A percentile compares a stretch with the other conserved stretches of the same genome.
Conservation (phyloP, 2,797 vertebrate species). For the Alectoris magna region DNA sequence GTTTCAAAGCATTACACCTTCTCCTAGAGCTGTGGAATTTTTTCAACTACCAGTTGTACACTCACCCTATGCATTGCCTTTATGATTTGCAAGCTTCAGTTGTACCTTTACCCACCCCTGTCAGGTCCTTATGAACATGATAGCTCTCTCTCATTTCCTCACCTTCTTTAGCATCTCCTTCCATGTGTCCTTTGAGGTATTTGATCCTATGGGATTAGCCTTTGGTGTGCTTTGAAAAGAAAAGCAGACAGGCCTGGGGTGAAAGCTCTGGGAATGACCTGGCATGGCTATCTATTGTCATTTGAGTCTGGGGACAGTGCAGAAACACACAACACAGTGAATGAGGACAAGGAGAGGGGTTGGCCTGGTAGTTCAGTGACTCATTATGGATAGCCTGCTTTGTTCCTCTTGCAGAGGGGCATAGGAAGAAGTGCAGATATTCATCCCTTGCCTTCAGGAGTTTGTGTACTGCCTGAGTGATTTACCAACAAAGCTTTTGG, state of each 20-base stretch:
- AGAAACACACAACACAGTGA: neutral
- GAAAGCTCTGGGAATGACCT: neutral
- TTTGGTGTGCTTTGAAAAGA: neutral
- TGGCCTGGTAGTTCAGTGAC: neutral
- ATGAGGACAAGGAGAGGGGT: neutral
- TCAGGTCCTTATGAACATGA: neutral
- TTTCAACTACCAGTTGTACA: neutral
- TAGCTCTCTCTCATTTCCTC: neutral
- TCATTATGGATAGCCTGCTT: neutral
- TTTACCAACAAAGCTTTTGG: neutral
- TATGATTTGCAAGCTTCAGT: neutral
- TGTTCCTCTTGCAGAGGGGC: neutral
- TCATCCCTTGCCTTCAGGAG: fast-evolving
- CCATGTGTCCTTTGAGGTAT: fast-evolving
- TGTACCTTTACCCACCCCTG: no score
- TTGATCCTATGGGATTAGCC: neutral
- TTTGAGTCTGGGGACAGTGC: neutral
- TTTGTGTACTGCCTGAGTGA: neutral
- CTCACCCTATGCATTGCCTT: neutral
- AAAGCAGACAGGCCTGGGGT: neutral
- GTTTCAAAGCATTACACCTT: neutral
- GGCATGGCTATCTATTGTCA: fast-evolving
- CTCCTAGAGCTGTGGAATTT: neutral
- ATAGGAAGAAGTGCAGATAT: neutral
- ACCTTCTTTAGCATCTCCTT: neutral